A percentile compares a stretch with the other conserved stretches of the same genome.
These are phyloP conservation scores for Drosophila arizonae DNA, from an alignment of 1,140 invertebrate species.

Conservation along the genomic window DNA sequence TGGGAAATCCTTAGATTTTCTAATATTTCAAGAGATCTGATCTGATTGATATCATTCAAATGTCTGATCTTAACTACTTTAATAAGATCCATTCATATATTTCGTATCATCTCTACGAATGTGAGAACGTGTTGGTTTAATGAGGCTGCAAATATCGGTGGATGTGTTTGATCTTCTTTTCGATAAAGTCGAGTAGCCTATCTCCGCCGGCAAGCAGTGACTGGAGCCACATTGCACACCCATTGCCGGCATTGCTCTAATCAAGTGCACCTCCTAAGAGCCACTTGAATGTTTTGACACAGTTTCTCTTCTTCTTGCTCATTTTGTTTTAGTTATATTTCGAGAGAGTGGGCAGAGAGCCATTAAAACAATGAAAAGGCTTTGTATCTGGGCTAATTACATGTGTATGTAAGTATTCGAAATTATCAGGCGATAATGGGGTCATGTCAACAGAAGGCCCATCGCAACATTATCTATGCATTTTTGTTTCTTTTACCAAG, in stretches of 20 bases:
- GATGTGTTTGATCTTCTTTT: slow-evolving; percentile 13
- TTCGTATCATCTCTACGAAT: no score
- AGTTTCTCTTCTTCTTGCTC: slow-evolving; percentile 13
- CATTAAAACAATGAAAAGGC: slow-evolving; percentile 46
- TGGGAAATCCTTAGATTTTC: no score
- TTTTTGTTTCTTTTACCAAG: slow-evolving; percentile 34
- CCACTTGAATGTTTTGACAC: slow-evolving; percentile 52
- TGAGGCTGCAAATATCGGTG: not conserved
- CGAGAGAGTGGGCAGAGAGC: slow-evolving; percentile 13
- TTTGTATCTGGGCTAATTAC: slow-evolving; percentile 63
- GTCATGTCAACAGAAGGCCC: slow-evolving; percentile 66
- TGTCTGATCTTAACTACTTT: not conserved
- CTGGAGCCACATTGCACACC: slow-evolving; percentile 19
- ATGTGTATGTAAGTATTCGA: slow-evolving; percentile 59
- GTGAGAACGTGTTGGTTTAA: no score
- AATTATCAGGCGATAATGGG: slow-evolving; percentile 71
- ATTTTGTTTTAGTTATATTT: slow-evolving; percentile 11
- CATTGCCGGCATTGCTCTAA: slow-evolving; percentile 22
- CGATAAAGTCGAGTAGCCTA: not conserved
- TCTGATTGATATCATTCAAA: not conserved
- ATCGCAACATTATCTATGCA: slow-evolving; percentile 43
- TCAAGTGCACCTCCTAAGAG: slow-evolving; percentile 39
- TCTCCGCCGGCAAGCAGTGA: slow-evolving; percentile 1
- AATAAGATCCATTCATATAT: no score
- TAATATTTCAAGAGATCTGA: no score